Conservation (phyloP, 2,888 invertebrate genomes). For the Idaea aversata region DNA sequence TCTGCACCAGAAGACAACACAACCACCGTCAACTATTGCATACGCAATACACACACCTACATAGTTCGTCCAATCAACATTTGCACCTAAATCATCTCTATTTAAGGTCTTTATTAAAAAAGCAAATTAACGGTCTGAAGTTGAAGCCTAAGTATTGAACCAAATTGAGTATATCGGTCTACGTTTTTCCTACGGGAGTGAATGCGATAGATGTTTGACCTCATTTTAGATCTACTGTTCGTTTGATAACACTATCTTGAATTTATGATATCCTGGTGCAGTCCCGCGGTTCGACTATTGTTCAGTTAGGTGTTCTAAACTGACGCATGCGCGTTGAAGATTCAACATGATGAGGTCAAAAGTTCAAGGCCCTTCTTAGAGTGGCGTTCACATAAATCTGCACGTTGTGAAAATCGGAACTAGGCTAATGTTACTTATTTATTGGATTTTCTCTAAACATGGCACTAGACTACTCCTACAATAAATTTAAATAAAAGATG, state of each 20-base stretch:
- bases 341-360: background rate
- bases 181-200: background rate
- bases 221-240: background rate
- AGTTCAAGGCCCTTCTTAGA: too few species aligned
- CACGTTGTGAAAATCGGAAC: too few species aligned
- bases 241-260: background rate
- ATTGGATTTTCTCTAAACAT: too few species aligned
- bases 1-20: background rate
- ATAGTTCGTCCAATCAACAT: background rate
- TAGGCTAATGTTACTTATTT: too few species aligned
- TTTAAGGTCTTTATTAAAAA: background rate
- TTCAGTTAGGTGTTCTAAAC: background rate
- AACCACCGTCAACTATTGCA: background rate
- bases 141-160: background rate
- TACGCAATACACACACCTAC: background rate
- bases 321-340: background rate
- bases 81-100: background rate
- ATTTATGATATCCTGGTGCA: slow-evolving; percentile 3
- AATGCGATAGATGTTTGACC: background rate
- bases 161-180: background rate
- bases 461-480: too few species aligned
- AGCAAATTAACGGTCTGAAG: background rate
- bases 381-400: too few species aligned
- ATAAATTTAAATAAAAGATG: too few species aligned
- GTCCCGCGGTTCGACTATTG: background rate